phyloP scores from a whole-genome alignment of 2,888 invertebrate species.

The Scaptomyza reducta region DNA sequence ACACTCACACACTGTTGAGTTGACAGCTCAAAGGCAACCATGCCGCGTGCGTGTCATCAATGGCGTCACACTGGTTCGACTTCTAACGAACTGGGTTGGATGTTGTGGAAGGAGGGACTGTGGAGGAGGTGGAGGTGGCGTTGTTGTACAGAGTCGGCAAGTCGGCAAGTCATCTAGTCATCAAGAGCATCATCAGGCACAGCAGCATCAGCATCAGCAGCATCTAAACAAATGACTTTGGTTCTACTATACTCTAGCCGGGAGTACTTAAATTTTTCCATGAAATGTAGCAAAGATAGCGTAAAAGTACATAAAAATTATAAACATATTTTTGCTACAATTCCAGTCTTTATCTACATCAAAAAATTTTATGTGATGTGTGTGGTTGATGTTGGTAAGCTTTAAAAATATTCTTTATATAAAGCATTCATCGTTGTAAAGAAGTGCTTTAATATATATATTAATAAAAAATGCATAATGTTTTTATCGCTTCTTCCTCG shows the following conservation, averaged over 20 bases:
- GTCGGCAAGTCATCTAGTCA: slow-evolving; percentile 55
- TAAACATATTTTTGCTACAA: background rate
- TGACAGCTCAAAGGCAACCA: slow-evolving; percentile 62
- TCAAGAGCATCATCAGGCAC: slow-evolving; percentile 48
- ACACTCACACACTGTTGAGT: slow-evolving; percentile 60
- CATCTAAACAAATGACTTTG: slow-evolving; percentile 66
- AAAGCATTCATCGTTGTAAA: background rate
- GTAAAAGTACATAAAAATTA: background rate
- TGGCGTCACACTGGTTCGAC: slow-evolving; percentile 61
- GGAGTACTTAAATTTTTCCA: slow-evolving; percentile 2
- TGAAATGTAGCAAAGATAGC: background rate
- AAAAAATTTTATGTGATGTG: background rate
- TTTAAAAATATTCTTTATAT: too few relatives aligned
- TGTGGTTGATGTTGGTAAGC: background rate
- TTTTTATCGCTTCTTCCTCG: too few relatives aligned
- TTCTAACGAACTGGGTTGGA: background rate
- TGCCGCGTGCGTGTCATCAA: slow-evolving; percentile 64
- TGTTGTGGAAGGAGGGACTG: background rate
- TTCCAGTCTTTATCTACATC: background rate
- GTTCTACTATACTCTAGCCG: slow-evolving; percentile 18
- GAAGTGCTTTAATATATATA: too few relatives aligned
- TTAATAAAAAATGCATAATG: too few relatives aligned
- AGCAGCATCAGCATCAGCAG: slow-evolving; percentile 25
- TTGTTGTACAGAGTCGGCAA: slow-evolving; percentile 53
- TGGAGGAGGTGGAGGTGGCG: background rate